Evolutionary conservation across 2,113 vertebrate genomes (phyloP), one percentile per base, ranked within the genome.

Genomic region (Mola mola): DNA sequence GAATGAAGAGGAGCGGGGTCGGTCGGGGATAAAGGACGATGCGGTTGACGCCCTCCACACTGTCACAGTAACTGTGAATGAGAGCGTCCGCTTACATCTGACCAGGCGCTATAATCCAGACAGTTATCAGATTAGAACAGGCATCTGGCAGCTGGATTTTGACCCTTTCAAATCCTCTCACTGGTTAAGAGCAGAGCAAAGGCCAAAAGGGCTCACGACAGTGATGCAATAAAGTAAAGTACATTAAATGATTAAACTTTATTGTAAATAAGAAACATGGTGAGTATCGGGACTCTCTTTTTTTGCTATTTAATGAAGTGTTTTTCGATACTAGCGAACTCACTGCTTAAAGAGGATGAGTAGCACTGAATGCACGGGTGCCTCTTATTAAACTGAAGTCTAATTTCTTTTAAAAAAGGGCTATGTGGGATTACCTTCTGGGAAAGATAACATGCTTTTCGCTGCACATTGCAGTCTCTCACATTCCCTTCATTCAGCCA

Each of bases 61-160:
- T 24, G 62, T 36, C 38, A 43, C 48, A 43, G 61, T 33, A 28
- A 34, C 29, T 61, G 60, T 66, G 63, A 75, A 75, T 48, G 41
- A 76, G 25, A 53, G 31, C 6, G 60, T 43, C 26, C 8, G 6
- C 50, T 33, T 59, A n/a, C 33, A 42, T 49, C 19, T 1, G 47
- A 65, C 33, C 21, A 53, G 74, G 56, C 62, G 12, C 3, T 33
- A 73, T 86, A 83, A 86, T 87, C 82, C 81, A 52, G 65, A 78
- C 66, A 69, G 67, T 88, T 88, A 83, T 66, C 80, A 83, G 80
- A 87, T 83, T 81, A 80, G 48, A 65, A 52, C 33, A 66, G 55
- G 52, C 65, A 15, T 66, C 60, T 79, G 78, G 73, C 43, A 50
- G 76, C 62, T 68, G 71, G 68, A 78, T 67, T 75, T 43, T 55